Evolutionary conservation across 2,113 vertebrate species (phyloP), one percentile per base, ranked within the genome.

Genomic region (Caretta caretta): DNA sequence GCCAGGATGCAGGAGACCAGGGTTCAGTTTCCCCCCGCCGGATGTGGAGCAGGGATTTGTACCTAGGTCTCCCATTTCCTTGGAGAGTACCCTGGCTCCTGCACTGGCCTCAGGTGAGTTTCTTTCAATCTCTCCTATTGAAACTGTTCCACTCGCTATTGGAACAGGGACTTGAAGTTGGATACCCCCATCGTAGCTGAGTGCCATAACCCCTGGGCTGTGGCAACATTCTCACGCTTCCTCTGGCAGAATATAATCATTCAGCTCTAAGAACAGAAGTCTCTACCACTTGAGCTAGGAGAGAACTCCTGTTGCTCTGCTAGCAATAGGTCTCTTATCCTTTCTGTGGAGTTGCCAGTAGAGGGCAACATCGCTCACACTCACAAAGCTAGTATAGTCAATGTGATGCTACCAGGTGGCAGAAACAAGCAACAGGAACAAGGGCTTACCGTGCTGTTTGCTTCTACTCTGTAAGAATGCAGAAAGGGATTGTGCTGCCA

Each of bases 221-320:
- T 57, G 56, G 56, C 56, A 27, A 9, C 56, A 57, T 57, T 57
- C 56, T 57, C 53, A 22, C 56, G 27, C 56, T 12, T 57, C 25
- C 56, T 57, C 12, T 57, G 56, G 25, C 56, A 59, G 92, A 97
- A 81, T 75, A 88, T 79, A 85, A 94, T 56, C 80, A 90, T 87
- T 85, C 96, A 90, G 81, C 86, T 96, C 75, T 87, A 96, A 5
- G 62, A 95, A 86, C 75, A 54, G 8, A 54, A 54, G 20, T 20
- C 20, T 54, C 20, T 54, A 54, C 53, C 20, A 57, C 31, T 20
- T 0, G 1, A 84, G 79, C 53, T 57, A 50, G 90, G 79, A 19
- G 93, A 95, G 50, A 31, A 49, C 0, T 9, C 87, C 79, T 88
- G 42, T 50, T 87, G 87, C 57, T 93, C 81, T 90, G 65, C 48